Percentiles rank a stretch among this genome's conserved stretches.
These are phyloP conservation scores for Pheucticus melanocephalus DNA, from an alignment of 2,113 vertebrate genomes.

Conservation along the genomic window DNA sequence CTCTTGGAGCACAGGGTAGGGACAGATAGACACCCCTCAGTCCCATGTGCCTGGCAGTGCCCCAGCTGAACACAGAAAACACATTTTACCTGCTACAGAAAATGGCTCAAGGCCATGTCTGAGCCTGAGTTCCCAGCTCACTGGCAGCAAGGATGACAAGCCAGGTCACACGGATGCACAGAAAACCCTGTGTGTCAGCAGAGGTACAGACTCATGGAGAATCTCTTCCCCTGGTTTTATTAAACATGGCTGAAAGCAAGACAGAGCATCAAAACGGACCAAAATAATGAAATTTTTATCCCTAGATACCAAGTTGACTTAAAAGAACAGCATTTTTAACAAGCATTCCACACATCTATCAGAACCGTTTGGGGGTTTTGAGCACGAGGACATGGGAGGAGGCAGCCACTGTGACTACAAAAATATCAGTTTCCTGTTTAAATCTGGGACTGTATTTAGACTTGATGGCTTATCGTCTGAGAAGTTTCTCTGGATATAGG, in stretches of 20 bases:
- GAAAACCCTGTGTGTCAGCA: neutral
- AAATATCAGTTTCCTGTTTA: conserved; percentile 52
- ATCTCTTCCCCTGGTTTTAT: neutral
- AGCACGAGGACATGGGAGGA: neutral
- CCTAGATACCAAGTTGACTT: neutral
- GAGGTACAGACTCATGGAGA: neutral
- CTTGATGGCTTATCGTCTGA: neutral
- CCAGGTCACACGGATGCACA: neutral
- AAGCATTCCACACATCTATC: rapidly evolving
- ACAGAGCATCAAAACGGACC: neutral
- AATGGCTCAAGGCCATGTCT: neutral
- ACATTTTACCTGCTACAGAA: neutral
- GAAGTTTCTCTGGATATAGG: neutral
- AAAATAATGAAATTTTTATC: neutral
- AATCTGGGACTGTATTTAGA: neutral
- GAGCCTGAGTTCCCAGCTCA: neutral
- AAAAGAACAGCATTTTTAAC: neutral
- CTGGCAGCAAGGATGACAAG: neutral
- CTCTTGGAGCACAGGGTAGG: neutral
- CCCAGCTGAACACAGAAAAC: neutral
- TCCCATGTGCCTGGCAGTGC: neutral
- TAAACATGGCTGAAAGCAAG: neutral
- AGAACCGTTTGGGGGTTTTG: neutral
- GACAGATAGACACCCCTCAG: neutral
- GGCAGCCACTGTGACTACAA: neutral